Base-by-base conservation (phyloP, 2,888 invertebrate genomes). In the Dione vanillae region DNA sequence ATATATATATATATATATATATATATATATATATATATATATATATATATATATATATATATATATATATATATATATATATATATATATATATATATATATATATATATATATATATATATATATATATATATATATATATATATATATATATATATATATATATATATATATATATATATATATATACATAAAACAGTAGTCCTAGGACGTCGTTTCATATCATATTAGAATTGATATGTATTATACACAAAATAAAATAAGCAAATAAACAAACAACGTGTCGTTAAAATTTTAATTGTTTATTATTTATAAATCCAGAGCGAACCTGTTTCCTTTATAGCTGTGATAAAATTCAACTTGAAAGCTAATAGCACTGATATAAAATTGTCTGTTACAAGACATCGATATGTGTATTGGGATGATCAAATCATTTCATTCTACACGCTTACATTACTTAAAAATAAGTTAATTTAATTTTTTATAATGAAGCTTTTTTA, bases 251-350 rank as follows among this genome's bases (percentile, higher is more conserved):
- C 19, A 49, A 49, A 19, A 19, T 49, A 49, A 49, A 19, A 19
- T 49, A 49, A 49, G 37, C n/a, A 56, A 1, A 35, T 59, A 43
- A 27, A 43, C 27, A 59, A 59, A 59, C n/a, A 43, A 27, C n/a
- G n/a, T n/a, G n/a, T n/a, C n/a, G n/a, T 3, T 59, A 84, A 84
- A 87, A 86, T 87, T 83, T 88, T 85, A 67, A 79, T 81, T 82
- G 85, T 86, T 83, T 85, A 85, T 87, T 80, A 81, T 77, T 79
- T 79, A 80, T 78, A 78, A 74, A 73, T 59, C 20, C 43, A 20
- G 59, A 27, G 14, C n/a, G 43, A 20, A 43, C 43, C 43, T 43
- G 43, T 59, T 79, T 80, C 73, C 81, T 84, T 85, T 85, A 86
- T 84, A 81, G 81, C 75, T 20, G 69, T 81, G 84, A 86, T 86